phyloP scores from a whole-genome alignment of 2,888 invertebrate genomes.

The Erebia epiphron region DNA sequence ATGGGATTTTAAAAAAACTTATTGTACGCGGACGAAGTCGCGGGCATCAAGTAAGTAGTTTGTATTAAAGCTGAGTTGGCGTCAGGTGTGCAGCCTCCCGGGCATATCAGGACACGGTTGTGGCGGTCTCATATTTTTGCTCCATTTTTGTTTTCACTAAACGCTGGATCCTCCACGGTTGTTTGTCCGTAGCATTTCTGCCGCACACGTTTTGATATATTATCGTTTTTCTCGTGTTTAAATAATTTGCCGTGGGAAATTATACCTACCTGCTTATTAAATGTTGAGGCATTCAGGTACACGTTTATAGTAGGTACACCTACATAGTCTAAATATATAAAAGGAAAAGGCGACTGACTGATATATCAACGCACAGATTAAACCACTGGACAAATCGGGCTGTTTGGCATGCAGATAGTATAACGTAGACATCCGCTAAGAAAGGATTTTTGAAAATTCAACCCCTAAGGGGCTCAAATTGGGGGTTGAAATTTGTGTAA shows the following conservation, averaged over 20 bases:
- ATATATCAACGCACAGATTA: too few relatives aligned
- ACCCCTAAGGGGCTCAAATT: too few relatives aligned
- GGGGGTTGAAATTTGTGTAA: too few relatives aligned
- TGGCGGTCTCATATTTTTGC: conserved; percentile 21
- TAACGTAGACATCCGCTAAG: too few relatives aligned
- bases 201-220: conserved; percentile 16
- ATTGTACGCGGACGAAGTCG: too few relatives aligned
- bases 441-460: too few relatives aligned
- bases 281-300: not conserved
- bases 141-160: conserved; percentile 25
- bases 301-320: not conserved
- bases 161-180: conserved; percentile 33
- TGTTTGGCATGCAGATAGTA: too few relatives aligned
- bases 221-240: conserved; percentile 4
- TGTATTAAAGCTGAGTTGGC: not conserved
- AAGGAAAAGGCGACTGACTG: too few relatives aligned
- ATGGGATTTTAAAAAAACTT: too few relatives aligned
- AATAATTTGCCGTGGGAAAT: conserved; percentile 6
- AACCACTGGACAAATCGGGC: too few relatives aligned
- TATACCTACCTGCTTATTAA: not conserved
- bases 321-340: too few relatives aligned
- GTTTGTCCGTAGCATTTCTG: conserved; percentile 30
- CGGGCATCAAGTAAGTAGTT: too few relatives aligned
- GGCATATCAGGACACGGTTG: conserved; percentile 23
- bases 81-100: conserved; percentile 33